Evolutionary conservation across 2,888 invertebrate genomes (phyloP).

Genomic region (Eudasyphora cyanicolor): DNA sequence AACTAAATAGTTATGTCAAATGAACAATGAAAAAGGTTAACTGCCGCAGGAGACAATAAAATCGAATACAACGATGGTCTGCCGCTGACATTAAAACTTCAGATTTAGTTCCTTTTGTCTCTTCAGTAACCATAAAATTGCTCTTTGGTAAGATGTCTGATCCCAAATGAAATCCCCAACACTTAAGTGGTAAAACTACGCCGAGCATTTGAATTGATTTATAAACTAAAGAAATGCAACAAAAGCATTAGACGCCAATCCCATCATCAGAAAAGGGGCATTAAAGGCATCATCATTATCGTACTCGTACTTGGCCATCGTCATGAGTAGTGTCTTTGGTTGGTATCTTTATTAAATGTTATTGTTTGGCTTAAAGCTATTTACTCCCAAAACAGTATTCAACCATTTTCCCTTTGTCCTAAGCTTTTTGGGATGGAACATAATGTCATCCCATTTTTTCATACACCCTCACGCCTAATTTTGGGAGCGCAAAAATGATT

Average conservation of each 20-base stretch:
- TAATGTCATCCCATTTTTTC: not conserved
- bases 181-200: slow-evolving; percentile 13
- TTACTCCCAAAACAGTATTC: slow-evolving; percentile 42
- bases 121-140: not conserved
- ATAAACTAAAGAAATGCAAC: slow-evolving; percentile 33
- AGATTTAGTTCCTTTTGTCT: not conserved
- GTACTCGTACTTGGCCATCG: too few species aligned
- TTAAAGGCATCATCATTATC: not conserved
- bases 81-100: not conserved
- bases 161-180: not conserved
- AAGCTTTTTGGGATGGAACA: not conserved
- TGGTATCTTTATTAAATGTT: slow-evolving; percentile 46
- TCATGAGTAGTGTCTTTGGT: not conserved
- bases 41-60: too few species aligned
- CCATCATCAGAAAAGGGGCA: not conserved
- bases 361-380: slow-evolving; percentile 56
- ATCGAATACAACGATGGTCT: too few species aligned
- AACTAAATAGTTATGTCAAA: too few species aligned
- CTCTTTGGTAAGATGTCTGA: not conserved
- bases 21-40: too few species aligned
- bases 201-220: slow-evolving; percentile 45
- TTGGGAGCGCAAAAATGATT: not conserved
- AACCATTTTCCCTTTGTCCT: slow-evolving; percentile 30
- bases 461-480: slow-evolving; percentile 20
- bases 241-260: not conserved